phyloP scores from a whole-genome alignment of 2,797 vertebrate genomes.

The Sebastes vulpes region DNA sequence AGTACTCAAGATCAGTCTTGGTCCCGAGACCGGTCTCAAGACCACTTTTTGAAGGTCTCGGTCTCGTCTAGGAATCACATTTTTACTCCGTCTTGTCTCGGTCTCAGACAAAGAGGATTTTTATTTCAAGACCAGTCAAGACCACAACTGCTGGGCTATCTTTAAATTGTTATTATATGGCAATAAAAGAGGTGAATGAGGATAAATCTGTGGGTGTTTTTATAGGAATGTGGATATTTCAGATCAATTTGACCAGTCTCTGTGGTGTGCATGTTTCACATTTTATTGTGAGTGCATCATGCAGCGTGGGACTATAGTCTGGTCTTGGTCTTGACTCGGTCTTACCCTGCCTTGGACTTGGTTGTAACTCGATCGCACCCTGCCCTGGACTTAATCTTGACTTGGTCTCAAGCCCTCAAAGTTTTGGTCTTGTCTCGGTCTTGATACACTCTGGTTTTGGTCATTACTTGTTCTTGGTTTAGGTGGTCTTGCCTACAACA shows the following conservation, averaged over 20 bases:
- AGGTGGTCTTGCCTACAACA: not conserved
- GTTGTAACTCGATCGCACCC: too few relatives aligned
- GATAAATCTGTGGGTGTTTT: too few relatives aligned
- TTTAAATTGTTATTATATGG: not conserved
- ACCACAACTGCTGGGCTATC: not conserved
- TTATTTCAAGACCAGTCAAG: not conserved
- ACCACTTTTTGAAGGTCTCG: not conserved
- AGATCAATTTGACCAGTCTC: not conserved
- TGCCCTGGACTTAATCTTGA: too few relatives aligned
- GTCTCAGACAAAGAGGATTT: not conserved
- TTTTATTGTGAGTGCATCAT: not conserved
- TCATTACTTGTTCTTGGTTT: not conserved
- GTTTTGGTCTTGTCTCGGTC: not conserved
- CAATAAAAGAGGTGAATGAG: not conserved
- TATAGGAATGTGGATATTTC: too few relatives aligned
- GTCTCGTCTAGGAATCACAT: not conserved
- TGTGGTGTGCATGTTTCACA: not conserved
- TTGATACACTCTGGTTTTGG: not conserved
- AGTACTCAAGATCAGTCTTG: not conserved
- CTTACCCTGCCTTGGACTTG: too few relatives aligned
- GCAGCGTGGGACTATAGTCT: not conserved
- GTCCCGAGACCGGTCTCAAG: not conserved
- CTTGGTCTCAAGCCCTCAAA: not conserved
- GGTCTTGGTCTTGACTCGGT: not conserved
- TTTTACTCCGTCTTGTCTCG: not conserved